phyloP scores from a whole-genome alignment of 2,113 vertebrate species.

The Panthera uncia region DNA sequence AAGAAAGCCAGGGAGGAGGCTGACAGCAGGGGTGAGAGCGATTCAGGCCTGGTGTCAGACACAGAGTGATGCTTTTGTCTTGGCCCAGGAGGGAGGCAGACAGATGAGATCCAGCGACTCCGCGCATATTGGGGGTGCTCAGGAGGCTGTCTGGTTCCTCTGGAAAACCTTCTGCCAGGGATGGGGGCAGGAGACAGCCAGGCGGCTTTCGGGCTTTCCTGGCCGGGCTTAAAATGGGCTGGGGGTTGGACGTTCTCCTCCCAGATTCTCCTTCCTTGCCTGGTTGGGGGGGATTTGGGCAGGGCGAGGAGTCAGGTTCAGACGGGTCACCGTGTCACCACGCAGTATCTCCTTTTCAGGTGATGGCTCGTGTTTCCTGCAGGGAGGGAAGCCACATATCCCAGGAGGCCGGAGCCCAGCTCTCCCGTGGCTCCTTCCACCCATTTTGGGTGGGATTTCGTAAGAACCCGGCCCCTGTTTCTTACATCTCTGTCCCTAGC shows the following conservation, averaged over 20 bases:
- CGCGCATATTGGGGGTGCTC: neutral
- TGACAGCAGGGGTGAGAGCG: neutral
- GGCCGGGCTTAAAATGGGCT: too few relatives aligned
- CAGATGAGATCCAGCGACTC: neutral
- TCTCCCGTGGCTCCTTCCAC: neutral
- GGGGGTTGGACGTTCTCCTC: neutral
- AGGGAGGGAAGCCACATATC: rapidly evolving
- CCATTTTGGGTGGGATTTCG: neutral
- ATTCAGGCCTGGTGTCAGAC: neutral
- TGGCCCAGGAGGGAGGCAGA: neutral
- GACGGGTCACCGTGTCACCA: neutral
- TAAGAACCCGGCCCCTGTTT: rapidly evolving
- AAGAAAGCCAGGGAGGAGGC: rapidly evolving
- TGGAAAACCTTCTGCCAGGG: neutral
- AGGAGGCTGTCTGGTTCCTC: neutral
- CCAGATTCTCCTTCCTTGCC: neutral
- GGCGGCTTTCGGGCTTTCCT: neutral
- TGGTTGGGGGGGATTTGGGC: rapidly evolving
- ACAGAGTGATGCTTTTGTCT: neutral
- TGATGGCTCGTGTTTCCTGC: neutral
- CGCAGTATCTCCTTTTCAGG: neutral
- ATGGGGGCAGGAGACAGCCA: rapidly evolving
- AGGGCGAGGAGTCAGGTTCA: rapidly evolving
- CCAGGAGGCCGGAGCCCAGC: neutral
- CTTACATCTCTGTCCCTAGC: neutral